phyloP scores from a whole-genome alignment of 2,113 vertebrate genomes.

The Tauraco erythrolophus region DNA sequence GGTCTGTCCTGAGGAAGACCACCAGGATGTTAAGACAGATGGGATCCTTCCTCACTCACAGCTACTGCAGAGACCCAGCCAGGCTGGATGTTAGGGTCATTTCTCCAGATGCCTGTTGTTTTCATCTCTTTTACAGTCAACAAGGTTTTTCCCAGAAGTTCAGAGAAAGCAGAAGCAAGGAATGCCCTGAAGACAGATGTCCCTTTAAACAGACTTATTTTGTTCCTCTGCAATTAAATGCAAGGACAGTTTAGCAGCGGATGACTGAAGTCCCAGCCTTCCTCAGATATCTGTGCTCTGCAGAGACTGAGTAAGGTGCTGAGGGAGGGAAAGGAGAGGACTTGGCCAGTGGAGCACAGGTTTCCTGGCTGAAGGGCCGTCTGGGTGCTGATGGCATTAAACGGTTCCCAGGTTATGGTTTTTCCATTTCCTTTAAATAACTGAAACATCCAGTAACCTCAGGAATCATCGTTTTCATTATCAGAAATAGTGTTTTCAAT shows the following conservation, averaged over 20 bases:
- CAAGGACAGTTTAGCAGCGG: neutral
- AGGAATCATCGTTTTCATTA: neutral
- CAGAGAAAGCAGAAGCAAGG: neutral
- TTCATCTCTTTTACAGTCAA: neutral
- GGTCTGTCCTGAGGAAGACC: neutral
- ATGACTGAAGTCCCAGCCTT: neutral
- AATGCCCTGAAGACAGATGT: neutral
- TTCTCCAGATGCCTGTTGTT: neutral
- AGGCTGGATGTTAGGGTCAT: neutral
- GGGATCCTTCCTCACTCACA: neutral
- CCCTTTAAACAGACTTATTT: neutral
- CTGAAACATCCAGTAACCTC: neutral
- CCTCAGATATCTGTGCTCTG: neutral
- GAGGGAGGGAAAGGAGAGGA: neutral
- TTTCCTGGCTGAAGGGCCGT: neutral
- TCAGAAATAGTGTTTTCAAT: neutral
- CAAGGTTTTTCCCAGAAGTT: neutral
- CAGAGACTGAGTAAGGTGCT: neutral
- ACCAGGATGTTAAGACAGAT: neutral
- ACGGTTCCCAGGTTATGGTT: neutral
- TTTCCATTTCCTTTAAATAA: neutral
- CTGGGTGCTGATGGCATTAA: neutral
- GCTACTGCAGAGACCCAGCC: neutral
- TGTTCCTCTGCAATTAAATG: neutral
- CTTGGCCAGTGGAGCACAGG: neutral